A percentile compares a stretch with the other conserved stretches of the same genome.
These are phyloP conservation scores for Sylvia borin DNA, from an alignment of 2,797 vertebrate species.

Conservation along the genomic window DNA sequence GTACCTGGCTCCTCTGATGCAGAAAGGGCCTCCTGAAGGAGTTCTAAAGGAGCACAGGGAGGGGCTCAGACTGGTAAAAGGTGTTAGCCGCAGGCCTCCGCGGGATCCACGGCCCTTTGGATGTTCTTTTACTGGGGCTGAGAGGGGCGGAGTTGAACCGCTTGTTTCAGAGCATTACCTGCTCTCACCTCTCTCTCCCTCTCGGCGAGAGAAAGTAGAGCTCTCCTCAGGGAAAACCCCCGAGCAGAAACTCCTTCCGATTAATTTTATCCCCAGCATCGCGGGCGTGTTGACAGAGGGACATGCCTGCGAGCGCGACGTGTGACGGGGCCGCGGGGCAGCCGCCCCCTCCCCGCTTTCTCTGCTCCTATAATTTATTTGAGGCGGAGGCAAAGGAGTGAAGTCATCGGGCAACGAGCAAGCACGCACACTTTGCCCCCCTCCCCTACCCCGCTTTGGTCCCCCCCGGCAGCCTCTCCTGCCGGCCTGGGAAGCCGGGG, in stretches of 20 bases:
- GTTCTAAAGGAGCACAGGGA: neutral
- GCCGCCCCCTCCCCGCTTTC: neutral
- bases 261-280: neutral
- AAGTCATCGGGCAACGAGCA: conserved; percentile 63
- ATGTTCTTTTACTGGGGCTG: neutral
- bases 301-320: neutral
- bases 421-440: conserved; percentile 66
- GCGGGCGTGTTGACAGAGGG: neutral
- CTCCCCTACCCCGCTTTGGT: neutral
- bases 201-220: neutral
- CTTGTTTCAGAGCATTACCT: neutral
- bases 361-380: conserved; percentile 40
- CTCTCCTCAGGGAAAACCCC: neutral
- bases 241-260: neutral
- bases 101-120: neutral
- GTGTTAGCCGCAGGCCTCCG: neutral
- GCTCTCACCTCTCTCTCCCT: neutral
- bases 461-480: conserved; percentile 64
- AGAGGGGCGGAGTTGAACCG: neutral
- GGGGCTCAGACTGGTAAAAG: neutral
- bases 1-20: neutral
- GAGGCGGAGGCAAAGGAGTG: conserved; percentile 2
- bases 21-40: neutral
- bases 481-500: conserved; percentile 70
- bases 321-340: neutral